Conservation (phyloP, 1,140 invertebrate species). For the Drosophila ambigua region DNA sequence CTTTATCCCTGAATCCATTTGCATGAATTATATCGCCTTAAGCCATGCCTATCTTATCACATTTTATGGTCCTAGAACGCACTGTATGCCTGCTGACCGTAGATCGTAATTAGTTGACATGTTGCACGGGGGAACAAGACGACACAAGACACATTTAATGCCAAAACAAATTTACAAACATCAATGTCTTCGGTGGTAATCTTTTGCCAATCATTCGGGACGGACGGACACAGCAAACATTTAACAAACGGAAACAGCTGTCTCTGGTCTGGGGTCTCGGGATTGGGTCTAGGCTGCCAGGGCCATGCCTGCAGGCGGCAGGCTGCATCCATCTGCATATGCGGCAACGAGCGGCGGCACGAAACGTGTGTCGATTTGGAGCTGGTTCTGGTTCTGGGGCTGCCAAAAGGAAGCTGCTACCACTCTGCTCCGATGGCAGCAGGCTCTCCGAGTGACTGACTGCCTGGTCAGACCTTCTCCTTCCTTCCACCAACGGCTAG, state of each 20-base stretch:
- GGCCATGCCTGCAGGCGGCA: no score
- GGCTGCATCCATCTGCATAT: not conserved
- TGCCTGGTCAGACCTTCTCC: slow-evolving; percentile 57
- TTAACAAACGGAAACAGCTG: slow-evolving; percentile 82
- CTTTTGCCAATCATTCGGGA: slow-evolving; percentile 71
- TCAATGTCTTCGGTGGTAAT: slow-evolving; percentile 72
- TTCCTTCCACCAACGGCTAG: slow-evolving; percentile 8
- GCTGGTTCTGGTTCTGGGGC: slow-evolving; percentile 29
- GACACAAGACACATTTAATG: slow-evolving; percentile 54
- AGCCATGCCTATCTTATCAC: not conserved
- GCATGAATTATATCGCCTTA: not conserved
- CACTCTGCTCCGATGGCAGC: slow-evolving; percentile 62
- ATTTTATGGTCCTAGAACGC: slow-evolving; percentile 8
- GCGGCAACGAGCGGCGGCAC: not conserved
- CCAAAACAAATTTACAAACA: slow-evolving; percentile 65
- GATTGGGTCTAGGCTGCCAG: no score
- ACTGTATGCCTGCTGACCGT: slow-evolving; percentile 14
- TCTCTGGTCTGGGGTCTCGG: slow-evolving; percentile 57
- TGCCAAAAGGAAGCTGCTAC: slow-evolving; percentile 81
- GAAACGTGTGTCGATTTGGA: no score
- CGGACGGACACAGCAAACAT: slow-evolving; percentile 57
- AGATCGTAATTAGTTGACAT: slow-evolving; percentile 61
- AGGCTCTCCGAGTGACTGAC: slow-evolving; percentile 58
- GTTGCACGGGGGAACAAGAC: slow-evolving; percentile 1
- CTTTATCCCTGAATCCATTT: not conserved